Evolutionary conservation across 1,140 invertebrate species (phyloP).

Genomic region (Rhizoglyphus robini): DNA sequence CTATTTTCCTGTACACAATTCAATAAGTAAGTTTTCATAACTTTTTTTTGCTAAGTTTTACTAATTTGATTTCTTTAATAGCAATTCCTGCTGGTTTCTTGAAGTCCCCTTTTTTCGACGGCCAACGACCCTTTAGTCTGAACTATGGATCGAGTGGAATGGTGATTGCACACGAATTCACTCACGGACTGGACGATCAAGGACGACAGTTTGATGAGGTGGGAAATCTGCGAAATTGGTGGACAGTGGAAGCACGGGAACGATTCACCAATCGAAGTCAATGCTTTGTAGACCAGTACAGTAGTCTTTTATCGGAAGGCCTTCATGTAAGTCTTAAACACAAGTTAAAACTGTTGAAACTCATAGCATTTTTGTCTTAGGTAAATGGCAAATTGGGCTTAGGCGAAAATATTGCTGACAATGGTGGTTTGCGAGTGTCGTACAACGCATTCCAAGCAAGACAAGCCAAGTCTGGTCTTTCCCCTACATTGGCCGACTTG

Average conservation of each 20-base stretch:
- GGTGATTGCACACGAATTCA: constrained; percentile 32
- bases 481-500: constrained; percentile 18
- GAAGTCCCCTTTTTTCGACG: constrained; percentile 34
- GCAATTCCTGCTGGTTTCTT: constrained; percentile 34
- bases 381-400: constrained; percentile 17
- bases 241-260: constrained; percentile 22
- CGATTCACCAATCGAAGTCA: constrained; percentile 16
- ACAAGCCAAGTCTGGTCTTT: background rate
- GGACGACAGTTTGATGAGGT: constrained; percentile 19
- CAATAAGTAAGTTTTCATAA: constrained; percentile 20
- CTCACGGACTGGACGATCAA: constrained; percentile 31
- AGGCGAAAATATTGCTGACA: constrained; percentile 32
- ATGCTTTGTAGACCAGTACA: constrained; percentile 23
- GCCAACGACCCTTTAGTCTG: constrained; percentile 30
- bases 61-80: background rate
- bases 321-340: background rate
- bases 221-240: constrained; percentile 23
- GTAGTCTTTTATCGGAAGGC: background rate
- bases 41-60: background rate
- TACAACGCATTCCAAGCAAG: constrained; percentile 30
- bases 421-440: constrained; percentile 44
- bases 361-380: constrained; percentile 30
- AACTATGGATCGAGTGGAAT: constrained; percentile 36
- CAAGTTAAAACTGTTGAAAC: background rate
- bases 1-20: constrained; percentile 47